These are phyloP conservation scores for Carassius gibelio DNA, from an alignment of 2,113 vertebrate genomes.

Conservation along the genomic window DNA sequence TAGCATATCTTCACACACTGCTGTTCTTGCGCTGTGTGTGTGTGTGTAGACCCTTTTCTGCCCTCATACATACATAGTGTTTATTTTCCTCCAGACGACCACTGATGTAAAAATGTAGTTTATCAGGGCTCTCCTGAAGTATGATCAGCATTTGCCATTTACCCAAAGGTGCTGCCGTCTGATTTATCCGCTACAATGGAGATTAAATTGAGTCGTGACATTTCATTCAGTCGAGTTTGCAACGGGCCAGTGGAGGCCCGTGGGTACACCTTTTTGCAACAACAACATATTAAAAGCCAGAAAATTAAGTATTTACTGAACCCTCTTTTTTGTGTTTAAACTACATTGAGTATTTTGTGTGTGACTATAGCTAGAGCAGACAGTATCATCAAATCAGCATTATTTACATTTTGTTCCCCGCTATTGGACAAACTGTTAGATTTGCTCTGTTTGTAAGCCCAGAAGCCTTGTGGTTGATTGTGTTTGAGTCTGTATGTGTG, in stretches of 20 bases:
- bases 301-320: conserved; percentile 18
- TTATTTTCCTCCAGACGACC: conserved; percentile 11
- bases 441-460: neutral
- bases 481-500: conserved; percentile 27
- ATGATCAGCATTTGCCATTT: conserved; percentile 45
- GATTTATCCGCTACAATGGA: conserved; percentile 56
- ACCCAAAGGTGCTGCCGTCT: conserved; percentile 53
- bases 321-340: neutral
- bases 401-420: neutral
- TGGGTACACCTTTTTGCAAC: conserved; percentile 43
- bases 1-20: conserved; percentile 9
- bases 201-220: conserved; percentile 63
- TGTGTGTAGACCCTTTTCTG: neutral
- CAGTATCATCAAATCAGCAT: neutral
- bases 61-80: neutral
- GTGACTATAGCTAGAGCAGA: neutral
- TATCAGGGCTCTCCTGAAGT: conserved; percentile 19
- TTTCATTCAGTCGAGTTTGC: conserved; percentile 51
- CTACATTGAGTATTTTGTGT: neutral
- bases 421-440: neutral
- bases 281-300: conserved; percentile 45
- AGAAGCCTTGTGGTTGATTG: conserved; percentile 20
- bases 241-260: conserved; percentile 46
- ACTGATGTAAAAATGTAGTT: conserved; percentile 40
- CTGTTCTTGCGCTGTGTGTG: conserved; percentile 8